Evolutionary conservation across 2,113 vertebrate species (phyloP), one percentile per base, ranked within the genome.

Genomic region (Chascanopsetta lugubris): DNA sequence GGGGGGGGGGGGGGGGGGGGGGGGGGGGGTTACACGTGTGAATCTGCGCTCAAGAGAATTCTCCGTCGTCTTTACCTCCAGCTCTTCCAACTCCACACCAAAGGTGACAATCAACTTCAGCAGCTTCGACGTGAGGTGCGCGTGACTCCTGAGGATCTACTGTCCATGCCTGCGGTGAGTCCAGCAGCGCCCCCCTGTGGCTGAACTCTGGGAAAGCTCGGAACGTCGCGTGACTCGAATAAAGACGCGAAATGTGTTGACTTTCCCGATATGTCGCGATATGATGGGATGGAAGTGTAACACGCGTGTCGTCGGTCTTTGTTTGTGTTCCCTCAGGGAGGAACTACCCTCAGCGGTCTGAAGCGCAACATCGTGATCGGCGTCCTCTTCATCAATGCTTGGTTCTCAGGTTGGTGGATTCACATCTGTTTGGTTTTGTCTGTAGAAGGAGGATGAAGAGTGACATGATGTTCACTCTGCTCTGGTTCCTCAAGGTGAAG

Each of bases 311-410:
- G 10, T 10, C 24, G 9, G 9, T 6, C 8, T 8, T 5, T 1
- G 24, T 61, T 17, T 67, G 0, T 57, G 36, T 50, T 17, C 61
- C 25, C 8, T 15, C 13, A 93, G 90, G 92, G 91, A 72, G 90
- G 91, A 55, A 88, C 94, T 11, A 92, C 89, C 13, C 74, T 93
- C 13, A 10, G 85, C 51, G 92, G 93, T 34, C 58, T 94, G 47
- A 92, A 90, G 62, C 79, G 92, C 29, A 94, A 93, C 82, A 92
- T 90, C 61, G 85, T 87, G 42, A 85, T 92, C 17, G 91, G 92
- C 1, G 70, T 94, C 56, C 90, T 93, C 38, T 94, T 94, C 47
- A 91, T 94, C 43, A 77, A 91, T 18, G 90, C 93, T 4, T 94
- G 93, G 93, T 85, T 94, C 1, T 91, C 89, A 84, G 93, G 91